Conservation (phyloP, 2,113 vertebrate genomes). For the Boulengeromyrus knoepffleri region DNA sequence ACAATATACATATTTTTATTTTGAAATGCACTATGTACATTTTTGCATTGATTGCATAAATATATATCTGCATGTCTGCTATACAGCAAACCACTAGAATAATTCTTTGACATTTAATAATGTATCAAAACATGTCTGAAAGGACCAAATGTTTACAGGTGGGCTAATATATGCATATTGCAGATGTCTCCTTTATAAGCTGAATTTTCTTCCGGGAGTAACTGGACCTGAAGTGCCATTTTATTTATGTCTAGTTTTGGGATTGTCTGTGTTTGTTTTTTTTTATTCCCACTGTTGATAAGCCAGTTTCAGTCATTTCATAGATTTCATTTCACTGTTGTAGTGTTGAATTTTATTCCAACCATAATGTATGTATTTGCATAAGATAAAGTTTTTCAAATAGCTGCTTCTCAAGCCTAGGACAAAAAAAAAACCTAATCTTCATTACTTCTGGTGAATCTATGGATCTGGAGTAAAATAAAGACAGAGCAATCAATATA, state of each 20-base stretch:
- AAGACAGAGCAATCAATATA: neutral
- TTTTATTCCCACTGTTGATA: neutral
- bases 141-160: neutral
- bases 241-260: neutral
- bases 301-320: neutral
- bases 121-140: neutral
- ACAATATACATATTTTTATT: neutral
- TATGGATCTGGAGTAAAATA: neutral
- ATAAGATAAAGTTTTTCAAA: neutral
- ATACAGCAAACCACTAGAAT: neutral
- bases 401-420: neutral
- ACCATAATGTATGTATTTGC: neutral
- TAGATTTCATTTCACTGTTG: neutral
- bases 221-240: slow-evolving; percentile 6
- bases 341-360: neutral
- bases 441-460: neutral
- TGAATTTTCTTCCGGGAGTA: neutral
- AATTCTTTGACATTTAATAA: slow-evolving; percentile 6
- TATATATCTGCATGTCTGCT: neutral
- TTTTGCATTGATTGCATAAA: neutral
- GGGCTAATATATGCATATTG: neutral
- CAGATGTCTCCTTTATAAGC: neutral
- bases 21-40: neutral
- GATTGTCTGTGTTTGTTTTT: neutral
- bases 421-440: neutral